Conservation (phyloP, 1,140 invertebrate genomes). For the Daktulosphaira vitifoliae region DNA sequence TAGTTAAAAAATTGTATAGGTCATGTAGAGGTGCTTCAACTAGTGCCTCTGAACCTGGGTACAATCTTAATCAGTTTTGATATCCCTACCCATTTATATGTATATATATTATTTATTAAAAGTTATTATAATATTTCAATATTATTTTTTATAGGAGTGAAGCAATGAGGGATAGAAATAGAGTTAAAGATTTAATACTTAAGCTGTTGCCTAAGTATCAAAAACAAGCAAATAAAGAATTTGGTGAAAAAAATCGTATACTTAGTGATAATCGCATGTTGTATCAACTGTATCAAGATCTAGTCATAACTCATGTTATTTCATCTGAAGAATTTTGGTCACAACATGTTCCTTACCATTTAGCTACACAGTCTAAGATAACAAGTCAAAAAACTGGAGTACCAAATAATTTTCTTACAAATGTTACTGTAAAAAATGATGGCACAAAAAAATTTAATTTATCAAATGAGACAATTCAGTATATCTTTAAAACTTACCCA, state of each 20-base stretch:
- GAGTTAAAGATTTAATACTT: constrained; percentile 86
- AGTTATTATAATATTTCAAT: too few relatives aligned
- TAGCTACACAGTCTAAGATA: constrained; percentile 58
- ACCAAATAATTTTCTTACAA: constrained; percentile 70
- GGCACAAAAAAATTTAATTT: constrained; percentile 96
- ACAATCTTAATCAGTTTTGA: too few relatives aligned
- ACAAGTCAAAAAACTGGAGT: constrained; percentile 75
- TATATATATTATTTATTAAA: too few relatives aligned
- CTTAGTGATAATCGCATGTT: constrained; percentile 74
- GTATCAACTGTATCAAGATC: constrained; percentile 79
- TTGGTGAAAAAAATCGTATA: constrained; percentile 79
- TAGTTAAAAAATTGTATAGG: too few relatives aligned
- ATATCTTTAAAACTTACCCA: constrained; percentile 98
- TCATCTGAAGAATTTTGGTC: constrained; percentile 95
- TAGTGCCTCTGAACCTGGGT: too few relatives aligned
- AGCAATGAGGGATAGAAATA: constrained; percentile 83
- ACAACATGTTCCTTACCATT: constrained; percentile 69
- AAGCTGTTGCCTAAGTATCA: constrained; percentile 92
- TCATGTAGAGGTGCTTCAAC: too few relatives aligned
- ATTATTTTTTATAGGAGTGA: constrained; percentile 45
- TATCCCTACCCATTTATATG: too few relatives aligned
- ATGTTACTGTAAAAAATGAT: constrained; percentile 91
- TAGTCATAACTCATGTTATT: constrained; percentile 88
- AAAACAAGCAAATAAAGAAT: constrained; percentile 83
- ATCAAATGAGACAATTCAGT: constrained; percentile 91